Evolutionary conservation across 2,113 vertebrate species (phyloP).

Genomic region (Sylvia atricapilla): DNA sequence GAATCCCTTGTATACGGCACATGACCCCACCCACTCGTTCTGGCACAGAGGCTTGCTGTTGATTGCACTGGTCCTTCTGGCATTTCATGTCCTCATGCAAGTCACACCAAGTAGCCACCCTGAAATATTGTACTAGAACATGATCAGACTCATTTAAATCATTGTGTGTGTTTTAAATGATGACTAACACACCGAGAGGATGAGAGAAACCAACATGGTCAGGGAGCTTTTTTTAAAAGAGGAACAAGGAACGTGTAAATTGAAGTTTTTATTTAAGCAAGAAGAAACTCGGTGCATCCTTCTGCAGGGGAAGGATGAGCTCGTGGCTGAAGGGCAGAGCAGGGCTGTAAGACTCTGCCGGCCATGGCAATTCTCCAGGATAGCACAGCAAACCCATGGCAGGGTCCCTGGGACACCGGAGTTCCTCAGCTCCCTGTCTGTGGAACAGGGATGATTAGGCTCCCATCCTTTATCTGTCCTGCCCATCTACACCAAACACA

Average conservation of each 20-base stretch:
- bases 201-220: constrained; percentile 46
- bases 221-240: neutral
- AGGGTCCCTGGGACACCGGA: neutral
- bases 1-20: constrained; percentile 87
- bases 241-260: constrained; percentile 14
- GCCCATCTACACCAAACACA: constrained; percentile 8
- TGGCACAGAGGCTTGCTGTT: constrained; percentile 79
- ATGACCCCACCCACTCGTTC: constrained; percentile 86
- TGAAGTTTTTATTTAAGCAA: constrained; percentile 7
- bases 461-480: neutral
- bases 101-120: constrained; percentile 71
- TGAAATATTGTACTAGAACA: constrained; percentile 65
- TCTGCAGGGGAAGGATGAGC: neutral
- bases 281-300: neutral
- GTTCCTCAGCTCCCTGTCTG: neutral
- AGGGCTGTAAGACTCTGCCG: neutral
- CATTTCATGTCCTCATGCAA: constrained; percentile 71
- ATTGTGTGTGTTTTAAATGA: constrained; percentile 56
- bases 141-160: constrained; percentile 75
- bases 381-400: neutral
- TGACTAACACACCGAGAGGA: constrained; percentile 63
- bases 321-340: neutral
- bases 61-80: constrained; percentile 81
- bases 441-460: neutral
- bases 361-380: neutral